Conservation (phyloP, 92 coral and sea anemone genomes). For the Pocillopora grandis region DNA sequence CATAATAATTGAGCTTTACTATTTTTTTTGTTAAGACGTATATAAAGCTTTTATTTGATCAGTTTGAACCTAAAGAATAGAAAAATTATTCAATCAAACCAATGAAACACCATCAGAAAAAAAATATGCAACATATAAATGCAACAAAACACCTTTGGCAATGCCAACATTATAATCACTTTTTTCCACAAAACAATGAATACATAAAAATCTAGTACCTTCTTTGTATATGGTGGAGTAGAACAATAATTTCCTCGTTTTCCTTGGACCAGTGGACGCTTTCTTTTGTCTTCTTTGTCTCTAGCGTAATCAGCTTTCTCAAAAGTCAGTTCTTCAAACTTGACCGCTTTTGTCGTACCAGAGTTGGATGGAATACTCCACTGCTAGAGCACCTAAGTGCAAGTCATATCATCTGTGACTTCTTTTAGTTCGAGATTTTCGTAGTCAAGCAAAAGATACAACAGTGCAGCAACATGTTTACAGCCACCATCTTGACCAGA, state of each 20-base stretch:
- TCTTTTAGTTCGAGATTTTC: neutral
- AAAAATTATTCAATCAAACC: too few relatives aligned
- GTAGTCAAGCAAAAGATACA: neutral
- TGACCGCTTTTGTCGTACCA: too few relatives aligned
- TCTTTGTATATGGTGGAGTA: slow-evolving; percentile 1
- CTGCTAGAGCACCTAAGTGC: neutral
- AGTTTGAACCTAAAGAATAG: too few relatives aligned
- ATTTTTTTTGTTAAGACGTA: too few relatives aligned
- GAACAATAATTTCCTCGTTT: neutral
- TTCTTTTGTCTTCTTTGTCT: neutral
- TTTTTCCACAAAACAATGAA: too few relatives aligned
- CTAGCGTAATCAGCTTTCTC: neutral
- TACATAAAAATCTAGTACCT: neutral
- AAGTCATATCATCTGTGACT: neutral
- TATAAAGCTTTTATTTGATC: too few relatives aligned
- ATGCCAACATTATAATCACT: too few relatives aligned
- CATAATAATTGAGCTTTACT: too few relatives aligned
- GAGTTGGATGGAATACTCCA: neutral
- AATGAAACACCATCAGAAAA: too few relatives aligned
- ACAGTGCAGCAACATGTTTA: neutral
- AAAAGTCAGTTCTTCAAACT: neutral
- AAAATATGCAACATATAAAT: too few relatives aligned
- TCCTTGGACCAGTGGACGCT: neutral
- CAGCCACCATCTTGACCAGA: neutral
- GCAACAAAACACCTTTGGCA: too few relatives aligned